phyloP scores from a whole-genome alignment of 2,888 invertebrate species.

The Drosophila acutilabella region DNA sequence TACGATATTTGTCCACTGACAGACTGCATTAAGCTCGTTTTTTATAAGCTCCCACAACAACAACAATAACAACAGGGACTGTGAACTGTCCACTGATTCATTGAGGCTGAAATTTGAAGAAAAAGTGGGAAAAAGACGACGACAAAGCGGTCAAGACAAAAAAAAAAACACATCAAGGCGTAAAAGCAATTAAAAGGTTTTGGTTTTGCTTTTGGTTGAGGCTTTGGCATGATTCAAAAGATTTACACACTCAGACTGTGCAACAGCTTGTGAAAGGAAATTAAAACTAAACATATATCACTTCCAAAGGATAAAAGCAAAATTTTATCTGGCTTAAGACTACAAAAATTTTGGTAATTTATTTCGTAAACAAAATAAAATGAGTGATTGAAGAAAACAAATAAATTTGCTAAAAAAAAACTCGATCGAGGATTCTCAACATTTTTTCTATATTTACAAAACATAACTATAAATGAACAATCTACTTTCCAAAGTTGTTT shows the following conservation, averaged over 20 bases:
- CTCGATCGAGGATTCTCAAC: too few species aligned
- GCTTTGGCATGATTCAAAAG: conserved; percentile 20
- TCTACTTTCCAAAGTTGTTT: too few species aligned
- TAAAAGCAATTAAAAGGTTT: conserved; percentile 53
- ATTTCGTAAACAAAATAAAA: too few species aligned
- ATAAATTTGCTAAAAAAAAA: too few species aligned
- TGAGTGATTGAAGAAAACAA: too few species aligned
- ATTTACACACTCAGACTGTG: conserved; percentile 8
- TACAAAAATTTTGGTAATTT: neutral
- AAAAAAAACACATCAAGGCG: conserved; percentile 8
- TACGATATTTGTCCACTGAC: conserved; percentile 23
- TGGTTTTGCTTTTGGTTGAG: neutral
- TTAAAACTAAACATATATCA: neutral
- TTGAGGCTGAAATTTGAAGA: conserved; percentile 24
- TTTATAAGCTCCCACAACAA: conserved; percentile 32
- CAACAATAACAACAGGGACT: conserved; percentile 13
- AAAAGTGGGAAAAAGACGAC: neutral
- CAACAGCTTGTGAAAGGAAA: neutral
- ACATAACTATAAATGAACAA: too few species aligned
- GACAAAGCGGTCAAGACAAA: neutral
- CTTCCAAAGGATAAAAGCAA: neutral
- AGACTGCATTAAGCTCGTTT: conserved; percentile 58
- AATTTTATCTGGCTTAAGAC: neutral
- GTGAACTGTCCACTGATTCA: conserved; percentile 52
- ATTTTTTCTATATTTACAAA: too few species aligned